These are phyloP conservation scores for Actenoides lindsayi DNA, from an alignment of 2,113 vertebrate genomes.

Conservation along the genomic window DNA sequence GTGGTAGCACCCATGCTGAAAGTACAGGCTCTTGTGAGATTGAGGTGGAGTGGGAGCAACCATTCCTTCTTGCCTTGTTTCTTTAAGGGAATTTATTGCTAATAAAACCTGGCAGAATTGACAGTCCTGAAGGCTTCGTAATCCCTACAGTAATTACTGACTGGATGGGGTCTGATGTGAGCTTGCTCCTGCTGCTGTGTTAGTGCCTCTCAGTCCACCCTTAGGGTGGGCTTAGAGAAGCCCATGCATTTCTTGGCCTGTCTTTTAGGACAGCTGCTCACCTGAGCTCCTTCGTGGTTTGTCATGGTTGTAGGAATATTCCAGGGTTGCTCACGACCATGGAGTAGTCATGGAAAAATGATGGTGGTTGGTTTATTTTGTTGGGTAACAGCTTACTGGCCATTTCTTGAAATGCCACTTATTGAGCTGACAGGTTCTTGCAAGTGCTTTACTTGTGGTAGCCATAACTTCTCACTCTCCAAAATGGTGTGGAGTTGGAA, in stretches of 20 bases:
- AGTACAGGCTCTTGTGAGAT: neutral
- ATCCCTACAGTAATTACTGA: neutral
- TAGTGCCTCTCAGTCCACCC: neutral
- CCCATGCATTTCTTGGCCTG: neutral
- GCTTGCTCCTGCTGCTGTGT: neutral
- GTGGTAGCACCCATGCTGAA: rapidly evolving
- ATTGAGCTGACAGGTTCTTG: neutral
- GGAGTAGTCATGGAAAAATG: neutral
- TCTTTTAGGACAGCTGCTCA: neutral
- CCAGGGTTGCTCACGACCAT: neutral
- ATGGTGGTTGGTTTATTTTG: neutral
- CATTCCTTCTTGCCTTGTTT: neutral
- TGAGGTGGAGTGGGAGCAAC: neutral
- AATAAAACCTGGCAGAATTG: neutral
- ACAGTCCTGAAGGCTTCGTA: neutral
- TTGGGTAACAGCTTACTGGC: neutral
- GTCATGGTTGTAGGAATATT: neutral
- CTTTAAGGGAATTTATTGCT: conserved; percentile 27
- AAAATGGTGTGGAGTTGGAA: neutral
- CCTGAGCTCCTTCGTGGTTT: neutral
- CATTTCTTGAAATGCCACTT: neutral
- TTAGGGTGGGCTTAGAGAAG: neutral
- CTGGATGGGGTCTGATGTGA: neutral
- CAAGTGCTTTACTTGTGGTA: neutral
- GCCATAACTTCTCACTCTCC: neutral